Evolutionary conservation across 1,140 invertebrate species (phyloP).

Genomic region (Drosophila carrolli): DNA sequence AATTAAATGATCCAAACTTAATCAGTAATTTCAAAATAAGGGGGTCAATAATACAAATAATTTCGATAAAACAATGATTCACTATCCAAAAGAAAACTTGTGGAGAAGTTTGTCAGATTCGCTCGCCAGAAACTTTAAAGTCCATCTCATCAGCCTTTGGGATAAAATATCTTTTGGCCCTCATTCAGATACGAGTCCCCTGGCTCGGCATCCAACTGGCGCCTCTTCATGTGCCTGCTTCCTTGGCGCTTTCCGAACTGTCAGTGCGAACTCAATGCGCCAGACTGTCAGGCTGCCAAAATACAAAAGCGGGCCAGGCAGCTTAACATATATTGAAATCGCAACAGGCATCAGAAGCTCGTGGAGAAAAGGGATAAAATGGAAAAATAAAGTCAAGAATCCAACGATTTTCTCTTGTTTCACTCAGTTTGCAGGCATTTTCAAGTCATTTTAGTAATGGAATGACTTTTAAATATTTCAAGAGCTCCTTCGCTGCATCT

Average conservation of each 20-base stretch:
- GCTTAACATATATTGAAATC: constrained; percentile 46
- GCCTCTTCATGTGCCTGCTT: constrained; percentile 36
- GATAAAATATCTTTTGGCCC: constrained; percentile 27
- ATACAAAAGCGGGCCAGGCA: constrained; percentile 53
- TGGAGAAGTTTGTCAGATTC: background rate
- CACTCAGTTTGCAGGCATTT: constrained; percentile 36
- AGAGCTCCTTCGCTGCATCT: constrained; percentile 44
- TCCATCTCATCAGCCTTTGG: constrained; percentile 14
- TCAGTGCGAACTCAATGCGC: constrained; percentile 48
- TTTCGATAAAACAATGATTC: no score
- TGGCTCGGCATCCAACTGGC: constrained; percentile 52
- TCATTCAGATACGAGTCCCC: constrained; percentile 15
- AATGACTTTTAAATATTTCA: constrained; percentile 78
- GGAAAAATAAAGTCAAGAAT: constrained; percentile 33
- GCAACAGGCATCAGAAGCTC: background rate
- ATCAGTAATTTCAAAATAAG: no score
- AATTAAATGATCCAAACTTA: no score
- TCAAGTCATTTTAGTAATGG: constrained; percentile 67
- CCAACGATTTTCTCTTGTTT: constrained; percentile 35
- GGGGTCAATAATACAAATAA: no score
- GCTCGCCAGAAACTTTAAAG: constrained; percentile 1
- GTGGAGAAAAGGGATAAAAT: constrained; percentile 15
- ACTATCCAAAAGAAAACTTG: constrained; percentile 5
- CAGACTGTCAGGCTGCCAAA: constrained; percentile 71
- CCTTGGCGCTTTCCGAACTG: constrained; percentile 49